These are phyloP conservation scores for Ganaspis sp. DNA, from an alignment of 1,140 invertebrate genomes.

Conservation along the genomic window DNA sequence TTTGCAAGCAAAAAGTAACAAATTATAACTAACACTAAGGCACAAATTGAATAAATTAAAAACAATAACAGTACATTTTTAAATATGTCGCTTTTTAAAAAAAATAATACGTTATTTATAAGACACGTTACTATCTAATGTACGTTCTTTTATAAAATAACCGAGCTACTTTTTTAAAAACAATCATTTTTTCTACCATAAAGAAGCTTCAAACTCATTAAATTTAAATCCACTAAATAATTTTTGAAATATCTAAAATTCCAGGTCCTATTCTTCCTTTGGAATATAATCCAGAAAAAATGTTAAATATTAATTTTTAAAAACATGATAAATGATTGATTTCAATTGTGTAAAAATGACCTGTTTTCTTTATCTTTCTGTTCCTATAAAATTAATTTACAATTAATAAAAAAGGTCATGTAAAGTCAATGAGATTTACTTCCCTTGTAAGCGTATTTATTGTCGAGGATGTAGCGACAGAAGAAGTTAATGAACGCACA, in stretches of 20 bases:
- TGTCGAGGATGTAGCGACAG: constrained; percentile 56
- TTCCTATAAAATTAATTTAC: not conserved
- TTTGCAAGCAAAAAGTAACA: not conserved
- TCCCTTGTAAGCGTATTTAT: constrained; percentile 62
- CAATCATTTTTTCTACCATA: no score
- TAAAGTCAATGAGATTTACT: constrained; percentile 68
- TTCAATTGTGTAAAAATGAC: not conserved
- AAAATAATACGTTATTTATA: no score
- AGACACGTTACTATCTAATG: no score
- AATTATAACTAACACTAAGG: not conserved
- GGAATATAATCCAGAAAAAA: no score
- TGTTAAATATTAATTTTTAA: no score
- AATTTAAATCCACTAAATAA: no score
- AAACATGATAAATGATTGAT: no score
- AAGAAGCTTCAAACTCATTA: no score
- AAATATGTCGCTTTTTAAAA: not conserved
- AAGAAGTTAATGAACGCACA: constrained; percentile 61
- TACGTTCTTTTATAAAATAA: not conserved
- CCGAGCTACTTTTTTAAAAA: not conserved
- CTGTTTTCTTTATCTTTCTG: not conserved
- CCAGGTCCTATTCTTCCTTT: no score
- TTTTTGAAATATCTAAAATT: no score
- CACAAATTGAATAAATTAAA: constrained; percentile 18
- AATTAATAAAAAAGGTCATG: constrained; percentile 26
- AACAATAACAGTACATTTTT: not conserved